phyloP scores from a whole-genome alignment of 2,888 invertebrate genomes.

The Plebejus argus region DNA sequence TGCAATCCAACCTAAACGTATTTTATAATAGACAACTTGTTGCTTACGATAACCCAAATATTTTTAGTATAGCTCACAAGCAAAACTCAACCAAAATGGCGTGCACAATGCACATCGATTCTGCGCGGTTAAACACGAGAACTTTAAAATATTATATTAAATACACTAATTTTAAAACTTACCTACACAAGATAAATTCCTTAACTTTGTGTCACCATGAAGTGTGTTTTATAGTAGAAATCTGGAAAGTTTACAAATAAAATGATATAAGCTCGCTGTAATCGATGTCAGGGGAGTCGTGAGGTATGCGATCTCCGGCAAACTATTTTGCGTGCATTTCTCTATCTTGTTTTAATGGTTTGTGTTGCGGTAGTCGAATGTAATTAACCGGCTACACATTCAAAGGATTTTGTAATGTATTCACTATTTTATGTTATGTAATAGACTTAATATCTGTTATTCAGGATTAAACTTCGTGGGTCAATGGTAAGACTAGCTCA shows the following conservation, averaged over 20 bases:
- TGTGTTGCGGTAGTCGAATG: conserved; percentile 24
- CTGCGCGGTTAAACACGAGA: no score
- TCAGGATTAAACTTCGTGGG: background rate
- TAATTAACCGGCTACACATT: background rate
- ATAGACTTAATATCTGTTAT: background rate
- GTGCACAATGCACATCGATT: no score
- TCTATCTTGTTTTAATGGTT: conserved; percentile 35
- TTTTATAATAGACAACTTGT: background rate
- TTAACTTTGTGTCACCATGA: background rate
- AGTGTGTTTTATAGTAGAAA: conserved; percentile 53
- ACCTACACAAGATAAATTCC: background rate
- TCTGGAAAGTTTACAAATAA: conserved; percentile 68
- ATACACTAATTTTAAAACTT: no score
- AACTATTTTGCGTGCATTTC: conserved; percentile 39
- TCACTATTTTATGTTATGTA: background rate
- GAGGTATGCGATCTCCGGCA: conserved; percentile 39
- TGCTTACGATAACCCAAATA: background rate
- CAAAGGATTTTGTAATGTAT: background rate
- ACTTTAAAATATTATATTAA: no score
- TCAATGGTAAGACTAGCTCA: no score
- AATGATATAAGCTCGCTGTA: conserved; percentile 72
- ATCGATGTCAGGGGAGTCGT: conserved; percentile 68
- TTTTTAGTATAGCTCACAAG: background rate
- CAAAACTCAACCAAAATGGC: no score
- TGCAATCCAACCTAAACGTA: no score